Evolutionary conservation across 2,113 vertebrate species (phyloP).

Genomic region (Hystrix brachyura): DNA sequence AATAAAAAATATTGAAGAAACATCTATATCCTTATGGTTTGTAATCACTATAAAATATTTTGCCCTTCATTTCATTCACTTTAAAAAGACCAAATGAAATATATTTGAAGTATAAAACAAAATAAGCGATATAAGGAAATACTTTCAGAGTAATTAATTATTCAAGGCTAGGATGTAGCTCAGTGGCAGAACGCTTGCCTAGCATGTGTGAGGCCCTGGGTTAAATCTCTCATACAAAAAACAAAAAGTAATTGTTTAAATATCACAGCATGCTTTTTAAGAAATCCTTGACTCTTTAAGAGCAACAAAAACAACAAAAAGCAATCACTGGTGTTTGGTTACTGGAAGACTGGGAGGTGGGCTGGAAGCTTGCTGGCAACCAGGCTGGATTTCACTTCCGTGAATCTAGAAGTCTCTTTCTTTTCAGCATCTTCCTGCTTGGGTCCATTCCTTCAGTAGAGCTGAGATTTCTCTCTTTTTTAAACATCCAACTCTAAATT

Average conservation of each 20-base stretch:
- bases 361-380: not conserved
- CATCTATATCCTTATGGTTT: not conserved
- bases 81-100: slow-evolving; percentile 7
- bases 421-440: not conserved
- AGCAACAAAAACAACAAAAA: not conserved
- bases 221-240: not conserved
- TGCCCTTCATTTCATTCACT: not conserved
- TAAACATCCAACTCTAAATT: slow-evolving; percentile 50
- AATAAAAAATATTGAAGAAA: not conserved
- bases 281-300: slow-evolving; percentile 20
- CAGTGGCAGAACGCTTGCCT: not conserved
- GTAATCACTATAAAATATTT: not conserved
- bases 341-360: not conserved
- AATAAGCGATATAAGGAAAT: not conserved
- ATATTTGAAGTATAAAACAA: not conserved
- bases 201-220: not conserved
- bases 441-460: not conserved
- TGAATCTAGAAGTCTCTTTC: not conserved
- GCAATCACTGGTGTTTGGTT: not conserved
- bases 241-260: not conserved
- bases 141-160: not conserved
- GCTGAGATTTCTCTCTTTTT: not conserved
- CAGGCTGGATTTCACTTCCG: not conserved
- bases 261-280: slow-evolving; percentile 13
- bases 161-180: not conserved